Base-by-base conservation (phyloP, 2,113 vertebrate species). In the Illadopsis cleaveri region DNA sequence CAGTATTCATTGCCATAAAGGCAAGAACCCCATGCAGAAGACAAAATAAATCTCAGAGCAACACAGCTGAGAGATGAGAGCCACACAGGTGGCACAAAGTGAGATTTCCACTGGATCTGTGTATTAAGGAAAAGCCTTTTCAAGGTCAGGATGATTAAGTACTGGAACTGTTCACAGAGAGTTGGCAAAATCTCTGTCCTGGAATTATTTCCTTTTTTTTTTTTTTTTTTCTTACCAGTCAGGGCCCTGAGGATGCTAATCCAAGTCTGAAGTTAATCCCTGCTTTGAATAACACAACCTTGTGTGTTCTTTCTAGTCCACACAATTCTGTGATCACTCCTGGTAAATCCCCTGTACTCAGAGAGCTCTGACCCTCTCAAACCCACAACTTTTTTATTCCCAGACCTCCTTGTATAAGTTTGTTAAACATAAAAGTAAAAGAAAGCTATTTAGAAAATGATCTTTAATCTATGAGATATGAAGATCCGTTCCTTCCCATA, bases 361-460 rank as follows among this genome's bases (percentile, higher is more conserved):
- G 0, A 2, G 21, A 84, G 4, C 25, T 73, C 31, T 21, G 20
- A n/a, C 15, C 1, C 2, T 69, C 12, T n/a, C 1, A 6, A 57
- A 7, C 42, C 2, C 1, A 3, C 10, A 30, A 21, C 7, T 53
- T 51, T 51, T 17, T 48, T 40, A 44, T 23, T 66, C 22, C 15
- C 30, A 61, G 15, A 1, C 4, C 10, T 37, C n/a, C 8, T 70
- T 35, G 5, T 45, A 13, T 5, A 44, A 35, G 2, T 65, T 14
- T 45, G 4, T 27, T 57, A 37, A 76, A 31, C 2, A 28, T 14
- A 33, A 81, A 85, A 65, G 30, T 30, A 4, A 53, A 92, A 31
- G 4, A 6, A 62, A 3, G 3, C 4, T 12, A 47, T 5, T 24
- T 37, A 51, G 19, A 65, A 86, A 69, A 44, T 2, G 0, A 8